Evolutionary conservation across 2,888 invertebrate genomes (phyloP).

Genomic region (Stenurella melanura): DNA sequence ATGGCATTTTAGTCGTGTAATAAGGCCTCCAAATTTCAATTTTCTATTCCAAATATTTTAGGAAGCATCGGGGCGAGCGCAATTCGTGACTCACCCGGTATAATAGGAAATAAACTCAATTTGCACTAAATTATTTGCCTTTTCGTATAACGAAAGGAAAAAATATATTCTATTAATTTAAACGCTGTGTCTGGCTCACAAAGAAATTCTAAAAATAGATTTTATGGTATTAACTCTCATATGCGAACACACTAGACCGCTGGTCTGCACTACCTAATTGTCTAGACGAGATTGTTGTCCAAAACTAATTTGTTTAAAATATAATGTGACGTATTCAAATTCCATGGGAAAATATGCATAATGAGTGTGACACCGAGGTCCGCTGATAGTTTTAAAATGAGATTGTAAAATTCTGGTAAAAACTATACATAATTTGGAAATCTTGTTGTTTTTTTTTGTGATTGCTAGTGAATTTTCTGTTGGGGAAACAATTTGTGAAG

Average conservation of each 20-base stretch:
- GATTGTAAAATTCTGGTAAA: neutral
- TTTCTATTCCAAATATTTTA: too few relatives aligned
- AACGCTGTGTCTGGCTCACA: slow-evolving; percentile 25
- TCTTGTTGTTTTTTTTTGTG: neutral
- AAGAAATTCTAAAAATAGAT: slow-evolving; percentile 41
- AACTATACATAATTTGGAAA: neutral
- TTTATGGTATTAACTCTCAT: slow-evolving; percentile 41
- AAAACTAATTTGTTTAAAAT: slow-evolving; percentile 34
- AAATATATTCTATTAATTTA: slow-evolving; percentile 22
- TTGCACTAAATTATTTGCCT: neutral
- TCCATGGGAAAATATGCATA: slow-evolving; percentile 19
- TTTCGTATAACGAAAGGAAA: neutral
- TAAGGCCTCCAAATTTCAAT: too few relatives aligned
- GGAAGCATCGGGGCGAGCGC: too few relatives aligned
- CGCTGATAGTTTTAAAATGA: neutral
- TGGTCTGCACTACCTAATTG: slow-evolving; percentile 39
- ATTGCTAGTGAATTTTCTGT: neutral
- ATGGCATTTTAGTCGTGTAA: too few relatives aligned
- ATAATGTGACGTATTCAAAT: slow-evolving; percentile 21
- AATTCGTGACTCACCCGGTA: too few relatives aligned
- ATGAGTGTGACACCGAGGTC: neutral
- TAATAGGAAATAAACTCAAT: neutral
- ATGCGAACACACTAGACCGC: slow-evolving; percentile 38
- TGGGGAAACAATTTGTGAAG: neutral
- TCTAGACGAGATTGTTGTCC: slow-evolving; percentile 38